A percentile compares a stretch with the other conserved stretches of the same genome.
These are phyloP conservation scores for Anodontia alba DNA, from an alignment of 2,888 invertebrate species.

Conservation along the genomic window DNA sequence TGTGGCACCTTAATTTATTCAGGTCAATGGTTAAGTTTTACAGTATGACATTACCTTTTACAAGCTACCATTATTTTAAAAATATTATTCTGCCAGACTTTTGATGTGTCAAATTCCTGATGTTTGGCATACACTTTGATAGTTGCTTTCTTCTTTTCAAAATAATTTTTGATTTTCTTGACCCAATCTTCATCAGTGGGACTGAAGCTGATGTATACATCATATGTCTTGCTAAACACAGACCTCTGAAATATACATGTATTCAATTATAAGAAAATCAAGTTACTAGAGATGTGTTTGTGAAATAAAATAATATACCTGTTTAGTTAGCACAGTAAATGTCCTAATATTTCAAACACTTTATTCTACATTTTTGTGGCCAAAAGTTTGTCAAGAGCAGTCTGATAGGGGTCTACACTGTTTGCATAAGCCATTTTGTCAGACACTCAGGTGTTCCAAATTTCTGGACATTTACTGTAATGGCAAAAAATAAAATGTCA, in stretches of 20 bases:
- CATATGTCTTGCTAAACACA: constrained; percentile 59
- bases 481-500: too few species aligned
- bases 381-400: too few species aligned
- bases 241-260: constrained; percentile 23
- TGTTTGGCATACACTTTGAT: constrained; percentile 62
- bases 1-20: too few species aligned
- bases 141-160: constrained; percentile 57
- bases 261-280: too few species aligned
- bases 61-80: constrained; percentile 72
- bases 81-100: constrained; percentile 76
- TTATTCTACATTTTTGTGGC: too few species aligned
- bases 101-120: constrained; percentile 59
- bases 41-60: constrained; percentile 62
- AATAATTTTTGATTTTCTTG: constrained; percentile 48
- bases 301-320: constrained; percentile 20
- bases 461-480: too few species aligned
- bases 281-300: background rate
- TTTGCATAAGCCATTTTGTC: too few species aligned
- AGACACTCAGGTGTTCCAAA: too few species aligned
- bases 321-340: too few species aligned
- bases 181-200: constrained; percentile 61
- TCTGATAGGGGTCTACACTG: too few species aligned
- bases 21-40: too few species aligned
- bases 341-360: too few species aligned
- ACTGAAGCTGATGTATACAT: constrained; percentile 74